These are phyloP conservation scores for Gila orcuttii DNA, from an alignment of 2,113 vertebrate species.

Conservation along the genomic window DNA sequence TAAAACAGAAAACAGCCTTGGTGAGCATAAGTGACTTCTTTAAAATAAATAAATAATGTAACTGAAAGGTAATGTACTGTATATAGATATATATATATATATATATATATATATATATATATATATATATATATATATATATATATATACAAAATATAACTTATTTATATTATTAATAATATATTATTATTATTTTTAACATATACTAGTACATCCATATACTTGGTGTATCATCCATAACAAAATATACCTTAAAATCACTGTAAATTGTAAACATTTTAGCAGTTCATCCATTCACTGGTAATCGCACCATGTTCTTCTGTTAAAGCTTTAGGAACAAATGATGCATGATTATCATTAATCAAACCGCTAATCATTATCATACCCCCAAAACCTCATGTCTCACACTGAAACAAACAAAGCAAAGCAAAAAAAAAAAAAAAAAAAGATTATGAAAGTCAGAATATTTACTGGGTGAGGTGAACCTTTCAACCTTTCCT, in stretches of 20 bases:
- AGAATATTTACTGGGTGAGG: slow-evolving; percentile 6
- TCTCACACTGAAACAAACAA: background rate
- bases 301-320: background rate
- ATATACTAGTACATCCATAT: too few relatives aligned
- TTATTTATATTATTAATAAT: too few relatives aligned
- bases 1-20: too few relatives aligned
- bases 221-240: background rate
- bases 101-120: too few relatives aligned
- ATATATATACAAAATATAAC: too few relatives aligned
- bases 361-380: background rate
- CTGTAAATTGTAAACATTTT: background rate
- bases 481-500: slow-evolving; percentile 26
- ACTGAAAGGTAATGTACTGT: too few relatives aligned
- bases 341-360: background rate
- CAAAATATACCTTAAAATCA: background rate
- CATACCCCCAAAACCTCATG: background rate
- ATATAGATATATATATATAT: too few relatives aligned
- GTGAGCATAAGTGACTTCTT: too few relatives aligned
- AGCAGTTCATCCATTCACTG: background rate
- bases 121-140: too few relatives aligned
- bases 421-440: background rate
- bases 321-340: background rate
- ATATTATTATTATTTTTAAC: too few relatives aligned
- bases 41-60: too few relatives aligned
- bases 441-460: background rate